Conservation (phyloP, 1,140 invertebrate species). For the Zophobas atratus region DNA sequence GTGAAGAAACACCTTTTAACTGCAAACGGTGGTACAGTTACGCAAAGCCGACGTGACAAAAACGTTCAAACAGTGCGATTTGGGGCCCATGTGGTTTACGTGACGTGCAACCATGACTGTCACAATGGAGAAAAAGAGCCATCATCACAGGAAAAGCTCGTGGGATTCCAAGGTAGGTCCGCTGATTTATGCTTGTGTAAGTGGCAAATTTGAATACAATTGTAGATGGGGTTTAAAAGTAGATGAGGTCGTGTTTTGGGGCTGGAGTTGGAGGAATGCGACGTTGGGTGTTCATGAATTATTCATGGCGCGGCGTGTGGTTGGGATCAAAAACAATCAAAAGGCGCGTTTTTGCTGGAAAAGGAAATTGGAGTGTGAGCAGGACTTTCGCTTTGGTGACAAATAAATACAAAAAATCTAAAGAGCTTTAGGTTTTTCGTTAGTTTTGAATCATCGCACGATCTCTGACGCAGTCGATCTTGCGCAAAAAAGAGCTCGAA, state of each 20-base stretch:
- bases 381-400: too few species aligned
- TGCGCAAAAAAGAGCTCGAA: too few species aligned
- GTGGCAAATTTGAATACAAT: slow-evolving; percentile 34
- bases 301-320: neutral
- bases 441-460: too few species aligned
- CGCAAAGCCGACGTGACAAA: slow-evolving; percentile 29
- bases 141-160: slow-evolving; percentile 57
- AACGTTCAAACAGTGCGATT: slow-evolving; percentile 16
- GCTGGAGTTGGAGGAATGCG: neutral
- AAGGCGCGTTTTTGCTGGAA: too few species aligned
- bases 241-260: neutral
- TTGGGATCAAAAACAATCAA: slow-evolving; percentile 1
- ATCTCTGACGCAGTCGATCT: too few species aligned
- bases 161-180: slow-evolving; percentile 63
- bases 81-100: slow-evolving; percentile 16
- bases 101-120: slow-evolving; percentile 58
- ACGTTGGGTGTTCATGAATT: neutral
- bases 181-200: neutral
- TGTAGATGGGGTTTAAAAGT: slow-evolving; percentile 16
- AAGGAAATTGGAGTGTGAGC: too few species aligned
- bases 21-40: slow-evolving; percentile 19
- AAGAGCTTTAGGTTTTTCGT: too few species aligned
- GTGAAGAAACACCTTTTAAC: slow-evolving; percentile 10
- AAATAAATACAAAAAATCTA: too few species aligned
- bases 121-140: slow-evolving; percentile 61